Evolutionary conservation across 2,888 invertebrate species (phyloP).

Genomic region (Cremastobaeus sp.): DNA sequence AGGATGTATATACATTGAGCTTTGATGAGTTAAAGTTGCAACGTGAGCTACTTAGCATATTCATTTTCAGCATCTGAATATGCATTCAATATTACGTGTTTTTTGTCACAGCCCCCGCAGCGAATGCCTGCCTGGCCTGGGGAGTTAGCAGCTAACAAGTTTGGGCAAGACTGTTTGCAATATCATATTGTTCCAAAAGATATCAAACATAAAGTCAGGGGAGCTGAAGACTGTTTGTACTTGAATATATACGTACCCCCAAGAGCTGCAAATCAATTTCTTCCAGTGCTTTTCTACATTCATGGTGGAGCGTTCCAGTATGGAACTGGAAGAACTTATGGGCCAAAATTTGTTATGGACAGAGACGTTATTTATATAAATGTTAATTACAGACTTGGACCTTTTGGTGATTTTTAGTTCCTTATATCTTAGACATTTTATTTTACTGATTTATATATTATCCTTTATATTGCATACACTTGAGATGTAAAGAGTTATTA

Average conservation of each 20-base stretch:
- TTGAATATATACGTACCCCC: conserved; percentile 72
- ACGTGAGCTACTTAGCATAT: no score
- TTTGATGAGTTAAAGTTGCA: no score
- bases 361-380: conserved; percentile 42
- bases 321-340: conserved; percentile 74
- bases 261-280: conserved; percentile 9
- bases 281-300: conserved; percentile 75
- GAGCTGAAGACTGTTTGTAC: conserved; percentile 74
- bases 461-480: no score
- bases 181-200: conserved; percentile 64
- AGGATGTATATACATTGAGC: no score
- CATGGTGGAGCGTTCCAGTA: conserved; percentile 79
- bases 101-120: conserved; percentile 34
- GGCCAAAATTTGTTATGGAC: conserved; percentile 76
- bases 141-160: conserved; percentile 68
- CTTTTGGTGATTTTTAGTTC: conserved; percentile 62
- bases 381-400: conserved; percentile 49
- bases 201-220: conserved; percentile 65
- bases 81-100: neutral
- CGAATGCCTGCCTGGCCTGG: conserved; percentile 36
- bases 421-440: neutral
- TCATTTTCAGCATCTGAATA: no score
- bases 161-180: conserved; percentile 69
- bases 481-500: no score
- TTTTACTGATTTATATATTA: no score